A percentile compares a stretch with the other conserved stretches of the same genome.
Evolutionary conservation across 2,113 vertebrate genomes (phyloP).

Genomic region (Phaethornis superciliosus): DNA sequence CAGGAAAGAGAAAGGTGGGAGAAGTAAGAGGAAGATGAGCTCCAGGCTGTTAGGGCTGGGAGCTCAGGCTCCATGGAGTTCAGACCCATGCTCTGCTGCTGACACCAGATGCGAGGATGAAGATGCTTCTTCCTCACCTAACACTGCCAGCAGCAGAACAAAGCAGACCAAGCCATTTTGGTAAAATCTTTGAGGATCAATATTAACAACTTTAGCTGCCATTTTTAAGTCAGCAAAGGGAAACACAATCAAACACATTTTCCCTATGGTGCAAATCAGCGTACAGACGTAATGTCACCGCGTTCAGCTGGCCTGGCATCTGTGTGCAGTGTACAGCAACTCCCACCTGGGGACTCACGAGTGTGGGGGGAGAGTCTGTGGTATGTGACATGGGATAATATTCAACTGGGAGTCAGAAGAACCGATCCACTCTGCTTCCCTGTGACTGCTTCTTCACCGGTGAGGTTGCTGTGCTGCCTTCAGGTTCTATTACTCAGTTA

Average conservation of each 20-base stretch:
- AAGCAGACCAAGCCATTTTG: background rate
- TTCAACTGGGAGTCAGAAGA: accelerated
- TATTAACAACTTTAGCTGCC: background rate
- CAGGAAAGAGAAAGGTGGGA: background rate
- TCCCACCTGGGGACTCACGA: background rate
- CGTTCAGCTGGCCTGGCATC: background rate
- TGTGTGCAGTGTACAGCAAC: accelerated
- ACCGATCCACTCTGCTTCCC: background rate
- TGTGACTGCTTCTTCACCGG: background rate
- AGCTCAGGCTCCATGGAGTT: background rate
- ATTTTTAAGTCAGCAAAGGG: background rate
- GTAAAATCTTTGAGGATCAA: background rate
- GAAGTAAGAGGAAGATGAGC: background rate
- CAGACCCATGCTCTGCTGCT: background rate
- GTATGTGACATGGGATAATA: background rate
- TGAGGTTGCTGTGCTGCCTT: background rate
- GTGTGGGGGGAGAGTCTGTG: background rate
- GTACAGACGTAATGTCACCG: background rate
- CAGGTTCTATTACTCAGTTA: background rate
- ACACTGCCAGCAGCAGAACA: background rate
- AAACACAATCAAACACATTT: background rate
- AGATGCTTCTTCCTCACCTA: background rate
- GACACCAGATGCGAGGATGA: accelerated
- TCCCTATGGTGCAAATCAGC: accelerated
- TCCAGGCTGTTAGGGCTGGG: background rate